These are phyloP conservation scores for Xiphorhynchus elegans DNA, from an alignment of 2,113 vertebrate genomes.

Conservation along the genomic window DNA sequence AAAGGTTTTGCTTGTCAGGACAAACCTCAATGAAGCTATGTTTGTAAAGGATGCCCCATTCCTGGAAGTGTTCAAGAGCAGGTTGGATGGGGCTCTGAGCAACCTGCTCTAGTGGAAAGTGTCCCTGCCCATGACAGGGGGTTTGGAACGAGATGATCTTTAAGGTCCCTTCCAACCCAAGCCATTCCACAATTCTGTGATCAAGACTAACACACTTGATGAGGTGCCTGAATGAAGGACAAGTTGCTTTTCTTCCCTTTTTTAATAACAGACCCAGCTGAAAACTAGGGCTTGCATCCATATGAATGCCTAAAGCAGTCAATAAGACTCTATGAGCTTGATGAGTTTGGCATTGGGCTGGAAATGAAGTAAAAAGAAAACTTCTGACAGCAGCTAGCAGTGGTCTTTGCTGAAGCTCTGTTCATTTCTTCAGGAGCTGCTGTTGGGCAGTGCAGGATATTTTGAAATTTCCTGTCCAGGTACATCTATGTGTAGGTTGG, in stretches of 20 bases:
- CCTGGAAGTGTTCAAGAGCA: background rate
- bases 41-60: background rate
- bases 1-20: background rate
- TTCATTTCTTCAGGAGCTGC: background rate
- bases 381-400: background rate
- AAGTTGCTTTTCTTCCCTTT: fast-evolving
- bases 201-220: background rate
- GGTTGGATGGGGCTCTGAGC: background rate
- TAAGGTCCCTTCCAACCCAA: background rate
- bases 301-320: background rate
- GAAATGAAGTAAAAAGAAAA: background rate
- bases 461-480: background rate
- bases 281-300: background rate
- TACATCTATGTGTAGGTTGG: background rate
- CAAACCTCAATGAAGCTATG: background rate
- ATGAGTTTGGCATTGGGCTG: background rate
- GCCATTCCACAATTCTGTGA: background rate
- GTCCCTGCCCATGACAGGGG: too few relatives aligned
- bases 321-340: background rate
- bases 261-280: background rate
- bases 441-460: background rate
- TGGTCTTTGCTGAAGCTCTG: background rate
- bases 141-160: background rate
- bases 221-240: background rate
- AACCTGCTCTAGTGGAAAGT: background rate